These are phyloP conservation scores for Poeciliopsis gracilis DNA, from an alignment of 2,797 vertebrate genomes.

Conservation along the genomic window DNA sequence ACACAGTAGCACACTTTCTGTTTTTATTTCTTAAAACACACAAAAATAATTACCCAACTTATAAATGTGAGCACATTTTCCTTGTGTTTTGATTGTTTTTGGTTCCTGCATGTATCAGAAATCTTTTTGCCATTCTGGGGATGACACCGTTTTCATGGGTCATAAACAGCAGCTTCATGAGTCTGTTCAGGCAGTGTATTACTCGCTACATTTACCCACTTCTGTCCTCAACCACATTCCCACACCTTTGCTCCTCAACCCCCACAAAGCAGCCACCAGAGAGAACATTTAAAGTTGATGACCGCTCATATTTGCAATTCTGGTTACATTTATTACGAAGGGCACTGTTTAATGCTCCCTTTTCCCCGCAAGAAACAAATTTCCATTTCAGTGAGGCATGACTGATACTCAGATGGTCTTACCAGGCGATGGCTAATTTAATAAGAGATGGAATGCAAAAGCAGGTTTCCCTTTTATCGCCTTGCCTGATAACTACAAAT, in stretches of 20 bases:
- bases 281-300: conserved; percentile 91
- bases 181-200: conserved; percentile 85
- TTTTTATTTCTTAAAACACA: not conserved
- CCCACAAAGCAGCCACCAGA: conserved; percentile 84
- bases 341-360: conserved; percentile 85
- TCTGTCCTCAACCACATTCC: conserved; percentile 72
- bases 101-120: conserved; percentile 3
- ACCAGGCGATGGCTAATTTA: conserved; percentile 88
- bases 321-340: conserved; percentile 88
- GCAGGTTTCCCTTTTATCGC: conserved; percentile 54
- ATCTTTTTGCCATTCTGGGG: conserved; percentile 81
- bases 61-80: not conserved
- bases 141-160: conserved; percentile 83
- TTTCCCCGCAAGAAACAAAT: conserved; percentile 71
- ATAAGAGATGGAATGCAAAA: conserved; percentile 84
- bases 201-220: conserved; percentile 88
- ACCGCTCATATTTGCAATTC: conserved; percentile 88
- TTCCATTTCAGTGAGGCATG: conserved; percentile 85
- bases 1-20: not conserved
- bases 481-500: conserved; percentile 70
- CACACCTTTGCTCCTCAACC: conserved; percentile 76
- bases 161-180: conserved; percentile 92
- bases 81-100: conserved; percentile 14
- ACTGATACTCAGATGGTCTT: conserved; percentile 85
- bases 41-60: not conserved